Percentiles rank a stretch among this genome's conserved stretches.
Evolutionary conservation across 1,140 invertebrate genomes (phyloP).

Genomic region (Ylistrum balloti): DNA sequence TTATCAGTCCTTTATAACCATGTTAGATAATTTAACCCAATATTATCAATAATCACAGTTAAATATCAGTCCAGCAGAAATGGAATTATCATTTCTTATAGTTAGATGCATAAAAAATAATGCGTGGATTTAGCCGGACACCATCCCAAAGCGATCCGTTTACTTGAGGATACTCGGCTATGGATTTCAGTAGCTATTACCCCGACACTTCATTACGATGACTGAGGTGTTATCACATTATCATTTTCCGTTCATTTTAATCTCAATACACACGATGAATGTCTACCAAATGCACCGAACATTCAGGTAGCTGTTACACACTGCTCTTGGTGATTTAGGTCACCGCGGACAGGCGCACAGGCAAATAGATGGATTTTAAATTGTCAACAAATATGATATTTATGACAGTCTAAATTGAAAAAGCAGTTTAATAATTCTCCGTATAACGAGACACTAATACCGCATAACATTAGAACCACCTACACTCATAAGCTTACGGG

Average conservation of each 20-base stretch:
- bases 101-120: too few relatives aligned
- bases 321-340: neutral
- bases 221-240: neutral
- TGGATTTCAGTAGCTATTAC: too few relatives aligned
- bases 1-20: too few relatives aligned
- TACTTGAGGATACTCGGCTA: too few relatives aligned
- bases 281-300: neutral
- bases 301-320: neutral
- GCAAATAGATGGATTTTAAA: conserved; percentile 13
- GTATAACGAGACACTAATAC: neutral
- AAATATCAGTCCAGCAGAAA: too few relatives aligned
- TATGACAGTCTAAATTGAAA: neutral
- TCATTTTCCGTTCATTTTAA: neutral
- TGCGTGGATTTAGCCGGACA: too few relatives aligned
- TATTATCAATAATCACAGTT: too few relatives aligned
- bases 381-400: conserved; percentile 1
- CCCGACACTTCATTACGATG: neutral
- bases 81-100: too few relatives aligned
- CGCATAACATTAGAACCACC: neutral
- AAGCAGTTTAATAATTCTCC: neutral
- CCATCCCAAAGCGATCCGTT: too few relatives aligned
- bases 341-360: neutral
- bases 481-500: too few relatives aligned
- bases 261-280: neutral
- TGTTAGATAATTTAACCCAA: too few relatives aligned